These are phyloP conservation scores for Philaethria dido DNA, from an alignment of 2,888 invertebrate genomes.

Conservation along the genomic window DNA sequence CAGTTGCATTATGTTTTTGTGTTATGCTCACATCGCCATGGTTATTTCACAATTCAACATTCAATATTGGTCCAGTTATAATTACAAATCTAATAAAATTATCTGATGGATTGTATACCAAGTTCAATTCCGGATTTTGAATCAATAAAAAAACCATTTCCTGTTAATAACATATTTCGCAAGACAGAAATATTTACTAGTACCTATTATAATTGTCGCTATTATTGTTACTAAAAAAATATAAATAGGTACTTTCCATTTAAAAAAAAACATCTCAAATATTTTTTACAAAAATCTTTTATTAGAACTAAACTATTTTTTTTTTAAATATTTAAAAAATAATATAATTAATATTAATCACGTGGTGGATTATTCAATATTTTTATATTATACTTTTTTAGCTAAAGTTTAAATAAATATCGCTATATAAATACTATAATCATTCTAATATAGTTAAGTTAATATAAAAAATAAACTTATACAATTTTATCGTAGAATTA, in stretches of 20 bases:
- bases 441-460: neutral
- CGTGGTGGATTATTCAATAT: no score
- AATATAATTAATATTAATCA: no score
- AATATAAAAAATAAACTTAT: conserved; percentile 8
- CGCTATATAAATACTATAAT: neutral
- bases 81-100: neutral
- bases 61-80: conserved; percentile 19
- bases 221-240: no score
- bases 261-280: no score
- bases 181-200: no score
- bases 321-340: no score
- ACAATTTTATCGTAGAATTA: conserved; percentile 4
- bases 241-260: no score
- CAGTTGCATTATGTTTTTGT: conserved; percentile 10
- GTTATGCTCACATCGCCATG: neutral
- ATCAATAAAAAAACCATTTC: no score
- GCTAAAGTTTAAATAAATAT: neutral
- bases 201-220: no score
- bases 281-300: no score
- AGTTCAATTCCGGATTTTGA: conserved; percentile 1
- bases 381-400: neutral
- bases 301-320: no score
- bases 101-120: neutral
- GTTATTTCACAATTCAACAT: neutral
- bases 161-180: no score